Conservation (phyloP, 2,113 vertebrate genomes). For the Psittacara wagleri region DNA sequence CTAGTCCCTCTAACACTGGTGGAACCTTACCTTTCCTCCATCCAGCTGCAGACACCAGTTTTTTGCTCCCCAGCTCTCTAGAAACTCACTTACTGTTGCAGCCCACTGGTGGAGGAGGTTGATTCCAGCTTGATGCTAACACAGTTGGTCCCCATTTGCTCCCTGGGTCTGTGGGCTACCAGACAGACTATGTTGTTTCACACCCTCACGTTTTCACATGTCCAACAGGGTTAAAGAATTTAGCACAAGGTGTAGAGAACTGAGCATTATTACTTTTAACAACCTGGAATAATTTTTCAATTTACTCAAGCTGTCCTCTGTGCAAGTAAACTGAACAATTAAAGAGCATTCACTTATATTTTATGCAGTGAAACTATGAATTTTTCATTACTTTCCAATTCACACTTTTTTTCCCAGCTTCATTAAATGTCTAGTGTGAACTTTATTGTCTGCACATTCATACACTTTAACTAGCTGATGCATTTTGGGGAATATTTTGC, state of each 20-base stretch:
- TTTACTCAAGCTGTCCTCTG: slow-evolving; percentile 47
- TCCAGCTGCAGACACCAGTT: background rate
- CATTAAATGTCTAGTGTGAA: slow-evolving; percentile 69
- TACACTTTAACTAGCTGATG: slow-evolving; percentile 33
- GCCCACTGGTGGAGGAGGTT: background rate
- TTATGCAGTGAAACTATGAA: slow-evolving; percentile 60
- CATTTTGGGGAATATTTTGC: slow-evolving; percentile 29
- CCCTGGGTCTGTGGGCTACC: background rate
- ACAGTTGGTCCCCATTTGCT: background rate
- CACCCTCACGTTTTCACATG: background rate
- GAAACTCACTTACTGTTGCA: background rate
- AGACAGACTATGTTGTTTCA: background rate
- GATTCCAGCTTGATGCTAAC: background rate
- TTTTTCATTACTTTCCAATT: slow-evolving; percentile 73
- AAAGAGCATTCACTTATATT: slow-evolving; percentile 70
- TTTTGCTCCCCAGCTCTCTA: background rate
- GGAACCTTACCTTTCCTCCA: background rate
- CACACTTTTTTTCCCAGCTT: slow-evolving; percentile 57
- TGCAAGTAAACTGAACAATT: slow-evolving; percentile 62
- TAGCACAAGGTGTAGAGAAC: background rate
- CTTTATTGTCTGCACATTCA: slow-evolving; percentile 64
- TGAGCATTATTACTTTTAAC: background rate
- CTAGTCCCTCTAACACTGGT: background rate
- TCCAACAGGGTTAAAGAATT: background rate
- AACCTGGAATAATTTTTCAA: slow-evolving; percentile 11